phyloP scores from a whole-genome alignment of 2,113 vertebrate genomes.

The Agapornis roseicollis region DNA sequence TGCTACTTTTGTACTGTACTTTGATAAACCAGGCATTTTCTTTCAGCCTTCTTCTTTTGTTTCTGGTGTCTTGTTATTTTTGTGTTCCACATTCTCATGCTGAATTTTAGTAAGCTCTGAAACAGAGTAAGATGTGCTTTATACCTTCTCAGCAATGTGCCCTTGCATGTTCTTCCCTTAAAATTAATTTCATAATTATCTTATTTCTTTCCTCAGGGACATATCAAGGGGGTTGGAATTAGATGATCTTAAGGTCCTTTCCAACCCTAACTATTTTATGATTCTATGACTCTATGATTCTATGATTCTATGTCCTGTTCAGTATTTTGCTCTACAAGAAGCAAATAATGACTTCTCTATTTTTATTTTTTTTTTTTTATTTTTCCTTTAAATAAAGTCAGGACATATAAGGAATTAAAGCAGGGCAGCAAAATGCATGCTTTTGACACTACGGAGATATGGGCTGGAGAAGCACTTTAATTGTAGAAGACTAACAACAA shows the following conservation, averaged over 20 bases:
- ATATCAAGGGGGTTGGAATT: not conserved
- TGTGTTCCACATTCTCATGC: not conserved
- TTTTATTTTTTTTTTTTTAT: not conserved
- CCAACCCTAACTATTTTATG: not conserved
- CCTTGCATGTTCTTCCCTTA: not conserved
- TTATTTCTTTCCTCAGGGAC: not conserved
- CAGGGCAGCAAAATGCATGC: not conserved
- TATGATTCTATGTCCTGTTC: not conserved
- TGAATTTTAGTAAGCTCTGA: not conserved
- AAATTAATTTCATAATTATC: not conserved
- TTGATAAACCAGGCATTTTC: not conserved
- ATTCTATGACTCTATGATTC: not conserved
- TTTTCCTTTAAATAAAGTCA: not conserved
- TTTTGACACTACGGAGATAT: not conserved
- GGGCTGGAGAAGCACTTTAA: not conserved
- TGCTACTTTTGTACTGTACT: not conserved
- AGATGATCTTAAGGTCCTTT: not conserved
- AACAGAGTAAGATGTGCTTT: not conserved
- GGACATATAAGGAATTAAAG: not conserved
- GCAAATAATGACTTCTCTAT: not conserved
- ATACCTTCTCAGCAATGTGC: conserved; percentile 6
- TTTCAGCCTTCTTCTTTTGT: not conserved
- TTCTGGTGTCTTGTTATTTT: not conserved
- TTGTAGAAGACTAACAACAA: not conserved
- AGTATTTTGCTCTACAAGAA: not conserved